These are phyloP conservation scores for Kryptolebias marmoratus DNA, from an alignment of 2,113 vertebrate genomes.

Conservation along the genomic window DNA sequence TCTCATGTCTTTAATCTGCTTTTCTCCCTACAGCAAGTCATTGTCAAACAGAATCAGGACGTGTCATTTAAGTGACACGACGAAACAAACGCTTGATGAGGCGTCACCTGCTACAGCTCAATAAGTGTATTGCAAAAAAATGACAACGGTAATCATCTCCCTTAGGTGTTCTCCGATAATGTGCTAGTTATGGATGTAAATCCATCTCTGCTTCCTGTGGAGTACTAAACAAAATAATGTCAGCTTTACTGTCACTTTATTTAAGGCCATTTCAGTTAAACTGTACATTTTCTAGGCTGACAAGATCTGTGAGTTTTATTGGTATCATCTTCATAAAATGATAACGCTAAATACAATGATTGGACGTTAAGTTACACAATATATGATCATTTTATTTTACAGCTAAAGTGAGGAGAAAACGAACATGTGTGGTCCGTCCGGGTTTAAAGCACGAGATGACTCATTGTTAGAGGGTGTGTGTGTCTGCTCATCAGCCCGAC, in stretches of 20 bases:
- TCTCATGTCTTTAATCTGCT: constrained; percentile 61
- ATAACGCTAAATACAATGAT: too few species aligned
- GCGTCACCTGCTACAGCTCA: constrained; percentile 25
- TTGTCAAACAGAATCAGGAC: constrained; percentile 50
- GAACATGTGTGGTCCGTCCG: neutral
- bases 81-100: constrained; percentile 26
- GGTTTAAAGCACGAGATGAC: constrained; percentile 4
- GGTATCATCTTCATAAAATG: too few species aligned
- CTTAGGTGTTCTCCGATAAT: constrained; percentile 12
- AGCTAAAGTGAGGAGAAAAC: neutral
- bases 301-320: too few species aligned
- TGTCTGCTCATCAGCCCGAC: constrained; percentile 18
- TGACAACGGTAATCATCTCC: constrained; percentile 24
- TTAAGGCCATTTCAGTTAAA: neutral
- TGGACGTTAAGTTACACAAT: too few species aligned
- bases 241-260: too few species aligned
- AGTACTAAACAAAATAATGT: too few species aligned
- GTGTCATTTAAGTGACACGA: constrained; percentile 34
- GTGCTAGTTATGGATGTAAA: neutral
- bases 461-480: constrained; percentile 6
- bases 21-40: neutral
- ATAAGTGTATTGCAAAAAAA: constrained; percentile 4
- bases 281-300: too few species aligned
- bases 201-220: too few species aligned
- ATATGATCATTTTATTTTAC: too few species aligned